Conservation (phyloP, 2,113 vertebrate species). For the Uropsilus gracilis region DNA sequence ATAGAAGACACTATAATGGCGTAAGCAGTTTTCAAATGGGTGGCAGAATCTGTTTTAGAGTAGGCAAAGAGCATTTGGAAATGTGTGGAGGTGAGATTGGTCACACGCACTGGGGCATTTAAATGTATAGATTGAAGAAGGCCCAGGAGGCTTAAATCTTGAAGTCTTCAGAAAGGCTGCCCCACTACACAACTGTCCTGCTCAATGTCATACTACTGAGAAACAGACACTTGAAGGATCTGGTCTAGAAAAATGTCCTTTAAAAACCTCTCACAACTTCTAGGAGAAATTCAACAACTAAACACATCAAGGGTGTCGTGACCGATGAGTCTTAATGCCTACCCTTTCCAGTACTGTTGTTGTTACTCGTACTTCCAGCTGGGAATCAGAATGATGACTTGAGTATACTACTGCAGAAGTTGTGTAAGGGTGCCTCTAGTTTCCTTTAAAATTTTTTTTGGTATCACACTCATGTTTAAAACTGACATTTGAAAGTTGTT, state of each 20-base stretch:
- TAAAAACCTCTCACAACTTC: neutral
- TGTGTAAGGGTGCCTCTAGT: neutral
- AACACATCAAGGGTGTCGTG: neutral
- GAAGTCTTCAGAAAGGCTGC: too few species aligned
- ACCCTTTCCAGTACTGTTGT: neutral
- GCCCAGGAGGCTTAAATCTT: too few species aligned
- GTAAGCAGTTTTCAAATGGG: neutral
- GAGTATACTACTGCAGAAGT: neutral
- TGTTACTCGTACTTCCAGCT: neutral
- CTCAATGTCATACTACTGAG: too few species aligned
- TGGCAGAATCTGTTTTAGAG: too few species aligned
- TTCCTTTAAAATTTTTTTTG: neutral
- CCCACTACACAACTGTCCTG: too few species aligned
- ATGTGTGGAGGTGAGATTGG: neutral
- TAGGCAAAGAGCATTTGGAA: neutral
- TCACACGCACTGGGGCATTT: too few species aligned
- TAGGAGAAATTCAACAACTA: neutral
- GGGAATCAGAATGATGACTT: too few species aligned
- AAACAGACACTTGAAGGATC: neutral
- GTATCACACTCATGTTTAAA: neutral
- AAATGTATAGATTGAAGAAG: too few species aligned
- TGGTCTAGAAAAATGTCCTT: neutral
- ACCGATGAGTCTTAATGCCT: neutral
- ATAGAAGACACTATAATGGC: neutral
- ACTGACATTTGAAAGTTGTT: neutral